These are phyloP conservation scores for Archips crataeganus DNA, from an alignment of 2,888 invertebrate species.

Conservation along the genomic window DNA sequence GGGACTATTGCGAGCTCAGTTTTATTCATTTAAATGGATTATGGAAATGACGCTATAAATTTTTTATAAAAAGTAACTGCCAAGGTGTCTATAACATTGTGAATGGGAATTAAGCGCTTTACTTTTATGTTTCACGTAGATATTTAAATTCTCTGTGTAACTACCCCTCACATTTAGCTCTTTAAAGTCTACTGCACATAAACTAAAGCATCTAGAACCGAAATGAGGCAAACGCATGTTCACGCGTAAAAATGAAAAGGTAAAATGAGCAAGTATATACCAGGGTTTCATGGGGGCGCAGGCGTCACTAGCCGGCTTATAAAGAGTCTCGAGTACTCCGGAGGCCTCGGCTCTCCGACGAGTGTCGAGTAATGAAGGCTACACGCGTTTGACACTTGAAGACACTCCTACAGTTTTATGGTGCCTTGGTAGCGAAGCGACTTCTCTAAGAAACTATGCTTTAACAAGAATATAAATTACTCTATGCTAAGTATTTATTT, in stretches of 20 bases:
- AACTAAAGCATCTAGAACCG: slow-evolving; percentile 16
- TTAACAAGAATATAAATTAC: slow-evolving; percentile 9
- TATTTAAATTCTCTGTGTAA: neutral
- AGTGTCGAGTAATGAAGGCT: slow-evolving; percentile 55
- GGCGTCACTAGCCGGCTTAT: slow-evolving; percentile 59
- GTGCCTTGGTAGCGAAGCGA: slow-evolving; percentile 48
- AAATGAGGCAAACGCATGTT: slow-evolving; percentile 26
- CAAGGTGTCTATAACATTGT: neutral
- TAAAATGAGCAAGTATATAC: slow-evolving; percentile 53
- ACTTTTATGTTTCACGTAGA: neutral
- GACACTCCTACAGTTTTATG: slow-evolving; percentile 45
- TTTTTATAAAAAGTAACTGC: neutral
- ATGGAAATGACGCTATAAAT: neutral
- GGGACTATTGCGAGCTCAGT: slow-evolving; percentile 22
- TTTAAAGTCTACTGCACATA: slow-evolving; percentile 14
- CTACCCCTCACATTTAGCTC: slow-evolving; percentile 2
- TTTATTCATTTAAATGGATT: slow-evolving; percentile 28
- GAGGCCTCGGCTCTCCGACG: slow-evolving; percentile 51
- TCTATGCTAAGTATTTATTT: neutral
- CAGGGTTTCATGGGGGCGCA: slow-evolving; percentile 54
- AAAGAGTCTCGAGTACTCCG: slow-evolving; percentile 61
- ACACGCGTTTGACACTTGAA: slow-evolving; percentile 52
- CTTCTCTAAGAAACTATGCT: slow-evolving; percentile 46
- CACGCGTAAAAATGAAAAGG: slow-evolving; percentile 43
- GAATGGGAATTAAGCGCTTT: neutral